A percentile compares a stretch with the other conserved stretches of the same genome.
Evolutionary conservation across 2,797 vertebrate species (phyloP).

Genomic region (Sebastes hubbsi): DNA sequence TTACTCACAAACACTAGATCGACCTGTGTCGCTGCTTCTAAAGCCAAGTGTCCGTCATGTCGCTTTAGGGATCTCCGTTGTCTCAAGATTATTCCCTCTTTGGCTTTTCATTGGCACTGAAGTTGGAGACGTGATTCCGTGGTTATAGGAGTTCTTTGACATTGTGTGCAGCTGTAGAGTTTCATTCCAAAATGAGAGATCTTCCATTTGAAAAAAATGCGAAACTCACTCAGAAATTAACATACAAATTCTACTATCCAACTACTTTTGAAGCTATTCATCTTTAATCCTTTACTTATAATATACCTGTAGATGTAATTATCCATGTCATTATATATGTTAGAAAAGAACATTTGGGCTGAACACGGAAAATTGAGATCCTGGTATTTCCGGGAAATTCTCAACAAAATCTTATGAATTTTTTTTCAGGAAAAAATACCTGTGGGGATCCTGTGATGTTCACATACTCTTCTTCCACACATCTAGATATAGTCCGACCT

Average conservation of each 20-base stretch:
- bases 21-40: neutral
- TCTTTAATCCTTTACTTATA: neutral
- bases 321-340: neutral
- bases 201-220: neutral
- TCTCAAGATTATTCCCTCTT: neutral
- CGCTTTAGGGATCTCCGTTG: neutral
- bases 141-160: neutral
- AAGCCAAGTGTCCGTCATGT: neutral
- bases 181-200: slow-evolving; percentile 24
- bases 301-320: neutral
- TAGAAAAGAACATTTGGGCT: neutral
- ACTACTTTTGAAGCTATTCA: neutral
- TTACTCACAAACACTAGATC: slow-evolving; percentile 13
- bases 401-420: neutral
- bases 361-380: neutral
- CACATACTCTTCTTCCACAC: neutral
- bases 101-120: neutral
- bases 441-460: neutral
- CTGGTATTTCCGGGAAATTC: neutral
- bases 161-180: neutral
- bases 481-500: neutral
- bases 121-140: neutral
- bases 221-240: neutral
- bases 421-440: neutral
- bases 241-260: neutral